Conservation (phyloP, 2,113 vertebrate species). For the Phaetusa simplex region DNA sequence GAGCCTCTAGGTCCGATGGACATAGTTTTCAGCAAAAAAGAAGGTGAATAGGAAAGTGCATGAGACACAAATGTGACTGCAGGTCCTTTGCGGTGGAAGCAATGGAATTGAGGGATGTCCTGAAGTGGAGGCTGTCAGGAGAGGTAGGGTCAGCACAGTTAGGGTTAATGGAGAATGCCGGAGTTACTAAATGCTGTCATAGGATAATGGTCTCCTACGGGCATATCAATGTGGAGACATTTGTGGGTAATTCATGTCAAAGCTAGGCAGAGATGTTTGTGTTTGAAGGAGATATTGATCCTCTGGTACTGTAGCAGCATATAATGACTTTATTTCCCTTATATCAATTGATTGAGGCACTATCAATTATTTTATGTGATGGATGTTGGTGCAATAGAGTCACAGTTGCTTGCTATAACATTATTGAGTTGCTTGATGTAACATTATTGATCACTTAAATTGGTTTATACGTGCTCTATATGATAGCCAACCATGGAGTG, state of each 20-base stretch:
- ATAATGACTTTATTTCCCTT: conserved; percentile 6
- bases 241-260: conserved; percentile 18
- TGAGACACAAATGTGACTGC: not conserved
- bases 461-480: not conserved
- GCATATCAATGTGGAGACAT: not conserved
- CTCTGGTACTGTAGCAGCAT: not conserved
- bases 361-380: conserved; percentile 4
- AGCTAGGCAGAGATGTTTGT: not conserved
- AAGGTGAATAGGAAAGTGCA: not conserved
- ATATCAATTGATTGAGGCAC: not conserved
- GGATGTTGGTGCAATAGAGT: not conserved
- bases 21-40: not conserved
- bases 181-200: not conserved
- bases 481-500: not conserved
- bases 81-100: not conserved
- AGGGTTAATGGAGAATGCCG: not conserved
- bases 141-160: not conserved
- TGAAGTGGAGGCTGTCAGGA: not conserved
- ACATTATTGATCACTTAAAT: not conserved
- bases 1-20: not conserved
- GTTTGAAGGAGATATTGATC: conserved; percentile 15
- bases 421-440: not conserved
- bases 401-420: not conserved
- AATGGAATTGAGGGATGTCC: not conserved
- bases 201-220: not conserved